A percentile compares a stretch with the other conserved stretches of the same genome.
Conservation (phyloP, 2,113 vertebrate genomes). For the Phalacrocorax carbo region DNA sequence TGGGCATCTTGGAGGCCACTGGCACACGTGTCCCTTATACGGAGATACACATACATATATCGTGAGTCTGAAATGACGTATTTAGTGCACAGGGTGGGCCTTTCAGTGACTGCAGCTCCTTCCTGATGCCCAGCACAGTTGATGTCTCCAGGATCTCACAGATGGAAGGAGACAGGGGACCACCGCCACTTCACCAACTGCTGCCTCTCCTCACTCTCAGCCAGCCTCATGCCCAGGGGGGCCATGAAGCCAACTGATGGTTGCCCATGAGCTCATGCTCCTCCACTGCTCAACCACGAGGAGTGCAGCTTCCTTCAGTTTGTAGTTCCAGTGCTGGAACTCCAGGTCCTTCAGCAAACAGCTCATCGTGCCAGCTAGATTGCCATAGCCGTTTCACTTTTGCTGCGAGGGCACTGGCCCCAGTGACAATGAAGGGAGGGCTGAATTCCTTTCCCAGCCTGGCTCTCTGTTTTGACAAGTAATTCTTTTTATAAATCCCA, state of each 20-base stretch:
- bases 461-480: conserved; percentile 32
- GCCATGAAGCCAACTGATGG: not conserved
- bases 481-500: conserved; percentile 37
- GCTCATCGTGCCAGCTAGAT: accelerated
- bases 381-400: not conserved
- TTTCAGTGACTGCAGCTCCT: not conserved
- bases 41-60: not conserved
- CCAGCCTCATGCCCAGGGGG: not conserved
- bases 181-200: not conserved
- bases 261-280: accelerated
- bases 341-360: not conserved
- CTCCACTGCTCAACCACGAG: not conserved
- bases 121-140: not conserved
- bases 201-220: not conserved
- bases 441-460: conserved; percentile 11
- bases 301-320: not conserved
- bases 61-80: not conserved
- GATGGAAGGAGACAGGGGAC: accelerated
- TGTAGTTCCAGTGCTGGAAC: not conserved
- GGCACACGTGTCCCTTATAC: accelerated
- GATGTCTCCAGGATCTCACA: accelerated
- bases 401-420: not conserved
- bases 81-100: not conserved
- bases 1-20: not conserved
- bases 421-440: not conserved